These are phyloP conservation scores for Cosmia trapezina DNA, from an alignment of 2,888 invertebrate genomes.

Conservation along the genomic window DNA sequence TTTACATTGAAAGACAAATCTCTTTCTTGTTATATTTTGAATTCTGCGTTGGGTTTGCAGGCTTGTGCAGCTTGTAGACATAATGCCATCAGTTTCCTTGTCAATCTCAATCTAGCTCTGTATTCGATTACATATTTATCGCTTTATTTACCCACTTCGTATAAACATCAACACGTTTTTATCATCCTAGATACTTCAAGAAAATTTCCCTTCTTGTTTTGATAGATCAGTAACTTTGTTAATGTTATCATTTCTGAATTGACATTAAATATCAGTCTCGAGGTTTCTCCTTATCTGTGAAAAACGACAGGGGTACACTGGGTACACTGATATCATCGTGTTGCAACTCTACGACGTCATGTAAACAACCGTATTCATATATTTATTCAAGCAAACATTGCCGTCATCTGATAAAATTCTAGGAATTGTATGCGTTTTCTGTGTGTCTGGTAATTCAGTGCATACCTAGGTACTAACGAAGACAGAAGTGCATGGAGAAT, in stretches of 20 bases:
- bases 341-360: constrained; percentile 31
- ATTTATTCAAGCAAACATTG: constrained; percentile 43
- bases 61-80: too few relatives aligned
- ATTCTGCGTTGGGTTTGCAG: too few relatives aligned
- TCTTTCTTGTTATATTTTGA: background rate
- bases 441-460: background rate
- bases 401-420: constrained; percentile 41
- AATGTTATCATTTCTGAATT: constrained; percentile 21
- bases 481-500: too few relatives aligned
- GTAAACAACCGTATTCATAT: constrained; percentile 16
- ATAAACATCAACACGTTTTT: background rate
- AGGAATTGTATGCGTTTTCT: constrained; percentile 19
- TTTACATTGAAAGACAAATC: background rate
- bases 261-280: constrained; percentile 19
- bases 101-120: constrained; percentile 13
- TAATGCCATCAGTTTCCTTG: too few relatives aligned
- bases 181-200: background rate
- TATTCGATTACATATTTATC: background rate
- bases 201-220: background rate
- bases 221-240: background rate
- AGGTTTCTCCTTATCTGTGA: constrained; percentile 42
- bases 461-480: too few relatives aligned
- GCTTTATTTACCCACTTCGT: background rate
- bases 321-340: constrained; percentile 3
- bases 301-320: constrained; percentile 1